Base-by-base conservation (phyloP, 1,140 invertebrate species). In the Diorhabda sublineata region DNA sequence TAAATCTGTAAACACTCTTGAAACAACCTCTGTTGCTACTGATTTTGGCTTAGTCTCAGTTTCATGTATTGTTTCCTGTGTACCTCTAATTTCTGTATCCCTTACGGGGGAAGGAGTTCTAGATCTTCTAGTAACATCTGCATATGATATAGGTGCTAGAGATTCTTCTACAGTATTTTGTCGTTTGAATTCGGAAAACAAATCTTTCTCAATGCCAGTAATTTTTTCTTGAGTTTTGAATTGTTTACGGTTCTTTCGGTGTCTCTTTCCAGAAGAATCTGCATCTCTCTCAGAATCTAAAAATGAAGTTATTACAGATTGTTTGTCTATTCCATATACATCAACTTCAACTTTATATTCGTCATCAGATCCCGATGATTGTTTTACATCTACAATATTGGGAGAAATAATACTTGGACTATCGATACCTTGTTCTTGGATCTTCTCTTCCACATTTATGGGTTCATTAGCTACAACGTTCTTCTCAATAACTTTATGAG, bases 1-100 rank as follows among this genome's bases (percentile, higher is more conserved):
- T 5, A 79, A 66, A 69, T 78, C 77, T 5, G 78, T 79, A 7
- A 78, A 70, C 47, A 78, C 70, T 71, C 77, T 78, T 42, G 74
- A 73, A 8, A 73, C 58, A 56, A 77, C 75, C 52, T 68, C 26
- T 26, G 26, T 26, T 26, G 26, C 26, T 26, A 26, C 1, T 26
- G 26, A 26, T 26, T 26, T 26, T 1, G 26, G 26, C 26, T 26
- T 26, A 26, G 26, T 26, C 26, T 26, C 26, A 26, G 26, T 7
- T 66, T 66, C 42, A n/a, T 45, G n/a, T 67, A 45, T 42, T 11
- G 8, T 42, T n/a, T 62, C 44, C 8, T 42, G n/a, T 43, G n/a
- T 44, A 44, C 11, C 8, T 43, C 6, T 4, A 3, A 44, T 44
- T 67, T 52, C 43, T 44, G n/a, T 9, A 47, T n/a, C 7, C 45